Conservation (phyloP, 2,797 vertebrate genomes). For the Hozukius guyotensis region DNA sequence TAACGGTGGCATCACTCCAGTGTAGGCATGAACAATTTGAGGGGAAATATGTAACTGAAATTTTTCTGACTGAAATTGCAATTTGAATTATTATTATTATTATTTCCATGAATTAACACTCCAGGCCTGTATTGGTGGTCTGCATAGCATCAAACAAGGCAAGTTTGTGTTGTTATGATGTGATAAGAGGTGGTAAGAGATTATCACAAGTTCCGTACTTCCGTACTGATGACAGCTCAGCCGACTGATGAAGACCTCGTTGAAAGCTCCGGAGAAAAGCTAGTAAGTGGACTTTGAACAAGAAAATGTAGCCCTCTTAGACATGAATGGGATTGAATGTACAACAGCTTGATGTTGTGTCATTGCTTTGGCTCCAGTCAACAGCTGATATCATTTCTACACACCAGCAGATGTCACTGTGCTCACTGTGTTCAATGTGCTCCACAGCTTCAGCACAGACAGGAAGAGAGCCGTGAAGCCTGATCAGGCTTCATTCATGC, state of each 20-base stretch:
- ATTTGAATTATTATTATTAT: too few species aligned
- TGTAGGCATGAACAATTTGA: neutral
- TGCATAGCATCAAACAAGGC: too few species aligned
- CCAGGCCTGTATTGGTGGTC: neutral
- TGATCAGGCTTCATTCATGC: neutral
- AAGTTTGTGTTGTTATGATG: neutral
- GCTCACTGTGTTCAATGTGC: neutral
- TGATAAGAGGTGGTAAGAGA: neutral
- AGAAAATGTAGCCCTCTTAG: neutral
- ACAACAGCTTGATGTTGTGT: neutral
- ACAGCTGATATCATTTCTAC: neutral
- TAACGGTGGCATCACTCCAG: neutral
- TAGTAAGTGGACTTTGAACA: neutral
- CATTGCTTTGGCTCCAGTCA: neutral
- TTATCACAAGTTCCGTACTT: neutral
- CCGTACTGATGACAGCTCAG: neutral
- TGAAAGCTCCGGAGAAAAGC: neutral
- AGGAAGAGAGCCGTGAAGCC: neutral
- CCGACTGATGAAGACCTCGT: neutral
- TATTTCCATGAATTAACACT: too few species aligned
- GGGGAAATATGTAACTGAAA: neutral
- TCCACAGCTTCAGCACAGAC: neutral
- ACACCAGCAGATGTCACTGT: constrained; percentile 13
- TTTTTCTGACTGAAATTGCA: neutral
- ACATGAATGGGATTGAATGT: neutral